Base-by-base conservation (phyloP, 1,140 invertebrate species). In the Drosophila yakuba region DNA sequence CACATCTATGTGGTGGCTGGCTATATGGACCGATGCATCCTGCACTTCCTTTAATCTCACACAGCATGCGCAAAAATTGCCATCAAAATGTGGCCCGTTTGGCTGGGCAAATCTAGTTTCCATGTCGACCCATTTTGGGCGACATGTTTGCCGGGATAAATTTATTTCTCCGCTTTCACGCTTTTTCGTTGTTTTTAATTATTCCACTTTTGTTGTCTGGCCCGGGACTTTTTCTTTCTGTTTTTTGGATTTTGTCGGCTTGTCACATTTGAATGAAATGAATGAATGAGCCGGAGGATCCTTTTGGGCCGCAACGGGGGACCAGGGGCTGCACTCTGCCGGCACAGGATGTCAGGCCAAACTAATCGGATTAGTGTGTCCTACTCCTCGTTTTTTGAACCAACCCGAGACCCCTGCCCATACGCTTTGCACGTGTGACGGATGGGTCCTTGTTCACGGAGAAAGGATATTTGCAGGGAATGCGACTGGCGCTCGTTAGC, bases 341-440 rank as follows among this genome's bases (percentile, higher is more conserved):
- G 64, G 80, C 80, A 68, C 48, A 89, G 76, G 89, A 89, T 89
- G 83, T 83, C 79, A 89, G 76, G 51, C 61, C 73, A 73, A 88
- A 88, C 84, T 88, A 88, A 88, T 88, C 84, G 84, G 84, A 88
- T 88, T 88, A 89, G 84, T 88, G 84, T 89, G 84, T 88, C 83
- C 76, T 66, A 77, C 86, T 88, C 74, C 43, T 61, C 39, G 4
- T 28, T 10, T 28, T 47, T 25, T n/a, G 17, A 7, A 44, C 17
- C 15, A 20, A 8, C 10, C 2, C 0, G 10, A 20, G 3, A 17
- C 8, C 43, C 20, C 10, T 7, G 20, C 3, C 28, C 25, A 39
- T 4, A 45, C 32, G 59, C 41, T 52, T 48, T 78, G 48, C 64
- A 50, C 57, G 55, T 52, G 72, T 89, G 76, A 83, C 71, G 79